Percentiles rank a stretch among this genome's conserved stretches.
phyloP scores from a whole-genome alignment of 2,797 vertebrate genomes.

The Lemur catta region DNA sequence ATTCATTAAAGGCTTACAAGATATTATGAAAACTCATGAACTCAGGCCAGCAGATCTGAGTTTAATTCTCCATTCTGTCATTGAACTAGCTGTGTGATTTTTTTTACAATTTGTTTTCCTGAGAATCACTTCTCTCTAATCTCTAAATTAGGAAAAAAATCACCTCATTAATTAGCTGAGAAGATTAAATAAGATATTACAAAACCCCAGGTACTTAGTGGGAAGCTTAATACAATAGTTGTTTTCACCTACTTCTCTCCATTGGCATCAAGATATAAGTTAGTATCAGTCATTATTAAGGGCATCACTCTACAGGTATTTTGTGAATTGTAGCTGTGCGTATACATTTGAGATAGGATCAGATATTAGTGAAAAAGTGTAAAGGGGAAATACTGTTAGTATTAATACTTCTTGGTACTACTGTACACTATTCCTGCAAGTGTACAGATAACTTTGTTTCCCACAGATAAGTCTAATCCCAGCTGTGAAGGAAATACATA shows the following conservation, averaged over 20 bases:
- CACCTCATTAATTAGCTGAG: conserved; percentile 11
- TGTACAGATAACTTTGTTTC: neutral
- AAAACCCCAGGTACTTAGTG: neutral
- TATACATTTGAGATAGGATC: neutral
- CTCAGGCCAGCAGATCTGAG: neutral
- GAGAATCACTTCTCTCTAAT: neutral
- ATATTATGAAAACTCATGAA: neutral
- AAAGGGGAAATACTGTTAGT: neutral
- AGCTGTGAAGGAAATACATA: neutral
- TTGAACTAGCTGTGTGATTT: neutral
- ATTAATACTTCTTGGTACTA: neutral
- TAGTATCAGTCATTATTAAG: neutral
- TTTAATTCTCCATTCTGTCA: neutral
- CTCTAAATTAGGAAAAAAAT: conserved; percentile 11
- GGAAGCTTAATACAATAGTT: neutral
- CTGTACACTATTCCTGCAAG: neutral
- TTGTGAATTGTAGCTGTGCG: neutral
- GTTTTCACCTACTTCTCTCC: neutral
- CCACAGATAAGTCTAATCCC: neutral
- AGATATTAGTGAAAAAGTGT: neutral
- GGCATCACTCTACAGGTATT: neutral
- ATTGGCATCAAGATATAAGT: neutral
- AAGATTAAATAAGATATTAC: conserved; percentile 26
- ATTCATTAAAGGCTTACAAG: neutral
- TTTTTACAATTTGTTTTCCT: neutral